These are phyloP conservation scores for Caenorhabditis drosophilae DNA, from an alignment of 2,888 invertebrate species.

Conservation along the genomic window DNA sequence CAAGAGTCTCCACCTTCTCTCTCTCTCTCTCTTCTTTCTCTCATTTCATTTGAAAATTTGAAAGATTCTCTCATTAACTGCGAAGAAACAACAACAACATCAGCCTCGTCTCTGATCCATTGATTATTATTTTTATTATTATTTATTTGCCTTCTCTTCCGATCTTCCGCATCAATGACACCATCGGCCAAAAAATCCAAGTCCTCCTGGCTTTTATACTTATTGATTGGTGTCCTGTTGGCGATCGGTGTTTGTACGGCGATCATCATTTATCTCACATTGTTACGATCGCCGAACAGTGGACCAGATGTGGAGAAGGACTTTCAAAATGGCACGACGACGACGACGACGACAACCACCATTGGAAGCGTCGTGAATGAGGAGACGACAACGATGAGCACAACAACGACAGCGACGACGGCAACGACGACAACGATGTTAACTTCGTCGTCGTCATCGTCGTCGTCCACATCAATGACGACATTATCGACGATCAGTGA, in stretches of 20 bases:
- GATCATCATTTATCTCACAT: constrained; percentile 14
- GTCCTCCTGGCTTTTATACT: constrained; percentile 18
- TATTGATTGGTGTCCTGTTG: constrained; percentile 12
- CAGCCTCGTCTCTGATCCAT: too few relatives aligned
- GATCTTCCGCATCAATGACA: too few relatives aligned
- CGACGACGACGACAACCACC: not conserved
- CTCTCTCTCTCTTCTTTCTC: too few relatives aligned
- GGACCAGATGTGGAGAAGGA: constrained; percentile 15
- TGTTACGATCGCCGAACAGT: constrained; percentile 12
- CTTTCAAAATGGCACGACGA: not conserved
- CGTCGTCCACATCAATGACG: constrained; percentile 4
- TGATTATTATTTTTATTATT: too few relatives aligned
- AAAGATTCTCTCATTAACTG: too few relatives aligned
- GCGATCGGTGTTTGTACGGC: constrained; percentile 20
- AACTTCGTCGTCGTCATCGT: too few relatives aligned
- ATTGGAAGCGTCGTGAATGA: not conserved
- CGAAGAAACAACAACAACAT: too few relatives aligned
- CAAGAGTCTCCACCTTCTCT: too few relatives aligned
- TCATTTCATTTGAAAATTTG: too few relatives aligned
- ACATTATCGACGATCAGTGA: not conserved
- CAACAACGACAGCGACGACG: constrained; percentile 3
- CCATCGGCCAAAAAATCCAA: constrained; percentile 24
- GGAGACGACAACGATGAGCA: not conserved
- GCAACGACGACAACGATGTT: not conserved
- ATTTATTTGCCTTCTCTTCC: too few relatives aligned